Evolutionary conservation across 1,140 invertebrate genomes (phyloP).

Genomic region (Drosophila bifasciata): DNA sequence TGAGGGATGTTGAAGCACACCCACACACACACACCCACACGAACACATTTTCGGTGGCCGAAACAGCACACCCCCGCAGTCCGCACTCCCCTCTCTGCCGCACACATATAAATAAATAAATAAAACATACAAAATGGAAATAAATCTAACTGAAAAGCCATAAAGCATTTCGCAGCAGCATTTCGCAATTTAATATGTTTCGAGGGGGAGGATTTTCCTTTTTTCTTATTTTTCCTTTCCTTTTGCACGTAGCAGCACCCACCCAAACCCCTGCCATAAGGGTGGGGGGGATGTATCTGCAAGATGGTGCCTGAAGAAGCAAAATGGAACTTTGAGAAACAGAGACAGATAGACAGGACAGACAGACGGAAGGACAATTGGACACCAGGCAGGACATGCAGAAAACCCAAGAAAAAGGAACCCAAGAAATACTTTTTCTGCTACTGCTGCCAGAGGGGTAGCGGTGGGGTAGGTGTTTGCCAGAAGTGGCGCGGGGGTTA

Average conservation of each 20-base stretch:
- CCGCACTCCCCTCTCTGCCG: constrained; percentile 56
- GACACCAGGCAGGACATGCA: constrained; percentile 54
- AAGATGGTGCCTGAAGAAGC: constrained; percentile 72
- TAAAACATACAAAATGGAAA: constrained; percentile 84
- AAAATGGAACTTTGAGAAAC: constrained; percentile 15
- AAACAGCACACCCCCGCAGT: too few species aligned
- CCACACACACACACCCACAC: background rate
- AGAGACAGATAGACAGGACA: constrained; percentile 49
- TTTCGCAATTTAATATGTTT: constrained; percentile 83
- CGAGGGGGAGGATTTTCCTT: constrained; percentile 45
- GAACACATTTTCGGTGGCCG: constrained; percentile 35
- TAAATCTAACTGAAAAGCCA: constrained; percentile 84
- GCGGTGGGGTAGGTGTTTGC: constrained; percentile 7
- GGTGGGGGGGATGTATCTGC: constrained; percentile 52
- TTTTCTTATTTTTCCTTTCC: constrained; percentile 60
- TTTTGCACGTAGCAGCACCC: constrained; percentile 61
- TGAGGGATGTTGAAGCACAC: too few species aligned
- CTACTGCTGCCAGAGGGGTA: constrained; percentile 10
- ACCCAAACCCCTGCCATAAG: constrained; percentile 32
- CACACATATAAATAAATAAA: constrained; percentile 83
- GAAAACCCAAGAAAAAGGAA: constrained; percentile 33
- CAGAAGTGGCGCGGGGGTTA: too few species aligned
- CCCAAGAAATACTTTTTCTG: constrained; percentile 45
- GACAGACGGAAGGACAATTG: constrained; percentile 43
- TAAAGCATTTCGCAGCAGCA: constrained; percentile 82